Base-by-base conservation (phyloP, 1,140 invertebrate genomes). In the Plectus sambesii region DNA sequence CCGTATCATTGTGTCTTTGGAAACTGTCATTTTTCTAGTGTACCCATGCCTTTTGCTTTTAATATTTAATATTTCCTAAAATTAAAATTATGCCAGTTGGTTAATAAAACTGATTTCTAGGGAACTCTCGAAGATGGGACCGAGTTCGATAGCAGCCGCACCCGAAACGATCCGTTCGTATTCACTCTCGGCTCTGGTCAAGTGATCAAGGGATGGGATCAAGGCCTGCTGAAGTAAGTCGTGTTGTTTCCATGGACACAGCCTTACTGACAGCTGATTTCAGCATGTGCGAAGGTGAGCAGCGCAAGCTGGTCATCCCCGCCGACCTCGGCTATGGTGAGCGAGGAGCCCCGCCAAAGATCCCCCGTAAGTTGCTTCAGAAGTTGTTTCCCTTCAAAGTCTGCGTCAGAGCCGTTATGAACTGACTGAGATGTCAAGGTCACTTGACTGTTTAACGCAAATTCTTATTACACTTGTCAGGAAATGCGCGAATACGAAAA, bases 171-270 rank as follows among this genome's bases (percentile, higher is more conserved):
- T 50, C 82, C 83, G 3, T 77, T 87, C 26, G 79, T 79, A 9
- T 85, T 87, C 59, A 84, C 80, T 5, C 70, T 87, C 27, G 82
- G 82, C 19, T 73, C 76, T 33, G 82, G 82, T 2, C 84, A 87
- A 73, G 84, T 87, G 5, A 84, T 84, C 47, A 80, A 80, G 69
- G 82, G 82, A 44, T 87, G 83, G 84, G 84, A 87, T 58, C 82
- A 85, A 73, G 84, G 85, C 17, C 73, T 87, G 5, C 74, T 86
- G 37, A 82, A 81, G 78, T 80, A 71, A 63, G 64, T 65, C 20
- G 12, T 19, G 5, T 15, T 2, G 9, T 2, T 22, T 35, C 24
- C 23, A 20, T 2, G 12, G 12, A 38, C 1, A 23, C 1, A 8
- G 9, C 36, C 2, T 20, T 59, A 42, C 30, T 37, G 9, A 37